These are phyloP conservation scores for Ataeniobius toweri DNA, from an alignment of 2,797 vertebrate species.

Conservation along the genomic window DNA sequence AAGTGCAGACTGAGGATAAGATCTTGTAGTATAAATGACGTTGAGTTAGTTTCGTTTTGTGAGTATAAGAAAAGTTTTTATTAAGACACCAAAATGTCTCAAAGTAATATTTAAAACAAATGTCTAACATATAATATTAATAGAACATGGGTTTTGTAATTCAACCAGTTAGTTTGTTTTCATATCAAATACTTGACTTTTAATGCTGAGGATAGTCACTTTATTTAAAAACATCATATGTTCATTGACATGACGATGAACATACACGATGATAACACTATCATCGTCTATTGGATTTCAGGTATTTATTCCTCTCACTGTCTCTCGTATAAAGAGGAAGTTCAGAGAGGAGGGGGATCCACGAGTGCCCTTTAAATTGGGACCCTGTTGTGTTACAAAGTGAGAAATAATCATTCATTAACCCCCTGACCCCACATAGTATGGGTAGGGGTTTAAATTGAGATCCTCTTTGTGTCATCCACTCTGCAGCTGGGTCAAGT, in stretches of 20 bases:
- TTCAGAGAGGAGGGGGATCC: conserved; percentile 21
- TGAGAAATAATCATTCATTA: conserved; percentile 89
- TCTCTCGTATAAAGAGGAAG: conserved; percentile 29
- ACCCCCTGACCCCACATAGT: conserved; percentile 68
- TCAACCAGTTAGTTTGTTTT: not conserved
- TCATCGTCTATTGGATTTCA: conserved; percentile 32
- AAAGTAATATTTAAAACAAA: not conserved
- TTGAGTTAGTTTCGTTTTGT: not conserved
- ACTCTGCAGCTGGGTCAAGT: conserved; percentile 78
- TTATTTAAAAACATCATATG: not conserved
- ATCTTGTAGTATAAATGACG: not conserved
- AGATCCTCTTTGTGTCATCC: conserved; percentile 66
- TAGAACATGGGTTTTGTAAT: not conserved
- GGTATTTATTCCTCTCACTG: conserved; percentile 15
- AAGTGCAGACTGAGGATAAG: not conserved
- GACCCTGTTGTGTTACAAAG: conserved; percentile 81
- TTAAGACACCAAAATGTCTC: not conserved
- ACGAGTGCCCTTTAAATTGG: conserved; percentile 65
- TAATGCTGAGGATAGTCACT: not conserved
- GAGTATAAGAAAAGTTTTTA: not conserved
- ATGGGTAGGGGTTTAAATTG: conserved; percentile 33
- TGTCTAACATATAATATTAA: not conserved
- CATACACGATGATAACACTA: too few relatives aligned
- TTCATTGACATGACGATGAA: too few relatives aligned
- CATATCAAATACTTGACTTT: not conserved